Conservation (phyloP, 2,797 vertebrate genomes). For the Pempheris klunzingeri region DNA sequence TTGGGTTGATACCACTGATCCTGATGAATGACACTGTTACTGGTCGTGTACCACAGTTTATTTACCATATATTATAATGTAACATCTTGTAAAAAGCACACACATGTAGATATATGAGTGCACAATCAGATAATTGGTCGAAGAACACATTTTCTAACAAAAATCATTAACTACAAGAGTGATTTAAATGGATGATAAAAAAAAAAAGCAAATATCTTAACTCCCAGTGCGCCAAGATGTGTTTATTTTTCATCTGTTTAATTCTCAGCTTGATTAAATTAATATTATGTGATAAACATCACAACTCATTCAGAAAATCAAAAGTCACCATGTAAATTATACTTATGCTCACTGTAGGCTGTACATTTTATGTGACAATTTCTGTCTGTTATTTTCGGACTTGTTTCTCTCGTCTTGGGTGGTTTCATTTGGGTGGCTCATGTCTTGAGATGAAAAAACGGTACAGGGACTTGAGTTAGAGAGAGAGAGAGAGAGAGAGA, state of each 20-base stretch:
- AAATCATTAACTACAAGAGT: conserved; percentile 56
- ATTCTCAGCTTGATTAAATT: conserved; percentile 58
- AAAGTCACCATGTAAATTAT: conserved; percentile 67
- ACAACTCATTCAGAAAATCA: conserved; percentile 69
- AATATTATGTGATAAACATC: conserved; percentile 65
- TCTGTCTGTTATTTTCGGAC: conserved; percentile 50
- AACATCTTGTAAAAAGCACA: conserved; percentile 72
- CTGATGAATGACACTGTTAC: conserved; percentile 59
- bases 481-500: conserved; percentile 56
- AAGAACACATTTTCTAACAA: conserved; percentile 63
- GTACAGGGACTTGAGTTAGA: conserved; percentile 50
- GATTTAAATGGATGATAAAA: conserved; percentile 61
- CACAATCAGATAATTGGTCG: conserved; percentile 64
- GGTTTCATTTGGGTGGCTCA: conserved; percentile 69
- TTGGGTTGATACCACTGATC: conserved; percentile 37
- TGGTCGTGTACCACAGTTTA: conserved; percentile 77
- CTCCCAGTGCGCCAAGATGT: conserved; percentile 41
- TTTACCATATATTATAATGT: conserved; percentile 73
- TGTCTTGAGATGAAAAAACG: conserved; percentile 69
- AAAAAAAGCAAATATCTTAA: conserved; percentile 69
- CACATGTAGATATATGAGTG: conserved; percentile 69
- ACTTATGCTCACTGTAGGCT: conserved; percentile 63
- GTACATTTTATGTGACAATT: conserved; percentile 73
- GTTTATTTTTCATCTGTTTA: conserved; percentile 55
- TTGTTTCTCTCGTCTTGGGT: conserved; percentile 60